phyloP scores from a whole-genome alignment of 2,888 invertebrate genomes.

The Onchidella celtica region DNA sequence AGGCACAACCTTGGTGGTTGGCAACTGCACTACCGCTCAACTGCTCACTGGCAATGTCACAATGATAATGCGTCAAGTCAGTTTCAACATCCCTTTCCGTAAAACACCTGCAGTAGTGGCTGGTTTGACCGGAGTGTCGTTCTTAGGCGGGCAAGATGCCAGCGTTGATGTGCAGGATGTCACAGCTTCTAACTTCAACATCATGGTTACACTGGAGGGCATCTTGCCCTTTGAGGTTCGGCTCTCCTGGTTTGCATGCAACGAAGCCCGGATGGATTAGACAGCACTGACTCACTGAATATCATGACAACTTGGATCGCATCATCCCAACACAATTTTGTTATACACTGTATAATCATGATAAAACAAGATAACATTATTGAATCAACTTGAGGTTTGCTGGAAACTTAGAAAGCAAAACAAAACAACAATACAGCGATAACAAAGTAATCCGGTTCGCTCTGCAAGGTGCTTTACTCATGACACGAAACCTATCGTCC shows the following conservation, averaged over 20 bases:
- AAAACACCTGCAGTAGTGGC: background rate
- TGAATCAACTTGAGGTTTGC: too few species aligned
- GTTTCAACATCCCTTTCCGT: background rate
- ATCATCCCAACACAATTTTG: too few species aligned
- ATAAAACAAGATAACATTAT: too few species aligned
- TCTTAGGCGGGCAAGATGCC: background rate
- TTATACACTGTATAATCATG: too few species aligned
- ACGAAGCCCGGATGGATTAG: background rate
- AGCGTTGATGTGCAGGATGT: background rate
- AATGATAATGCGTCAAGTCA: background rate
- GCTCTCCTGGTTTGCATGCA: background rate
- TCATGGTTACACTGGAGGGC: background rate
- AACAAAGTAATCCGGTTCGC: too few species aligned
- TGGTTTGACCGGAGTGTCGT: background rate
- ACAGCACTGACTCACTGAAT: too few species aligned
- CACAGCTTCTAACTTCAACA: background rate
- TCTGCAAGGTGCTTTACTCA: too few species aligned
- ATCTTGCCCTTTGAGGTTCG: slow-evolving; percentile 7
- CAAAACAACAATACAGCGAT: too few species aligned
- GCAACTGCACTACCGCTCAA: background rate
- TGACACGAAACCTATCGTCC: too few species aligned
- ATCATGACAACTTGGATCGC: too few species aligned
- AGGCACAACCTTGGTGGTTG: background rate
- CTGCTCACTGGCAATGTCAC: background rate
- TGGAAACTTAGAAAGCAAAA: too few species aligned